These are phyloP conservation scores for Felis chaus DNA, from an alignment of 2,113 vertebrate species.

Conservation along the genomic window DNA sequence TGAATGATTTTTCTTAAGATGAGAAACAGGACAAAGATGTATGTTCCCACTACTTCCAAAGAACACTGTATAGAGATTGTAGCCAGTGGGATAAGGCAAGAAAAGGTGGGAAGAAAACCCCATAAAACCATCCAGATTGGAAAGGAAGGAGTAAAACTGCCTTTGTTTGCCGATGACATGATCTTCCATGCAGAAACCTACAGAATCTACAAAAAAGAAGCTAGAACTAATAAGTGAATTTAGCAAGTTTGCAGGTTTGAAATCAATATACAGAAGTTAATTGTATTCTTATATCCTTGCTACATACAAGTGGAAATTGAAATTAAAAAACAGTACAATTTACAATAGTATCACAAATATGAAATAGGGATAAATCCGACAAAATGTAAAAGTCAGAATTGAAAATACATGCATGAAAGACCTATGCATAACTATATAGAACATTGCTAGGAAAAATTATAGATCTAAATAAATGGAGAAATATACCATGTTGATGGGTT, in stretches of 20 bases:
- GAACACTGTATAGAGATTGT: neutral
- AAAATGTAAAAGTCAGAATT: neutral
- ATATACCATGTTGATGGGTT: neutral
- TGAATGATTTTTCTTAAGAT: neutral
- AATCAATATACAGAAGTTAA: neutral
- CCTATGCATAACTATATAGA: neutral
- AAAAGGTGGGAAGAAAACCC: neutral
- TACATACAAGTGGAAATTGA: neutral
- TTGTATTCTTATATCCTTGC: neutral
- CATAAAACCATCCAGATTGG: neutral
- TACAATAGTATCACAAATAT: neutral
- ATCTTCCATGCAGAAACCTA: neutral
- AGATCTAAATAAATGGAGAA: neutral
- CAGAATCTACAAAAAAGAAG: neutral
- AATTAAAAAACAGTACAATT: neutral
- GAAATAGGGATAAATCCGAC: neutral
- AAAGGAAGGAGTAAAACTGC: neutral
- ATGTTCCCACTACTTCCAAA: neutral
- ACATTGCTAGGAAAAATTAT: neutral
- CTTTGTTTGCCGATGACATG: neutral
- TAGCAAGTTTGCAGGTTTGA: neutral
- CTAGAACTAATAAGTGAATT: neutral
- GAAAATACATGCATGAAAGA: neutral
- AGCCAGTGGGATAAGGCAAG: neutral
- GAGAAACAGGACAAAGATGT: neutral